A percentile compares a stretch with the other conserved stretches of the same genome.
These are phyloP conservation scores for Tinea trinotella DNA, from an alignment of 2,888 invertebrate species.

Conservation along the genomic window DNA sequence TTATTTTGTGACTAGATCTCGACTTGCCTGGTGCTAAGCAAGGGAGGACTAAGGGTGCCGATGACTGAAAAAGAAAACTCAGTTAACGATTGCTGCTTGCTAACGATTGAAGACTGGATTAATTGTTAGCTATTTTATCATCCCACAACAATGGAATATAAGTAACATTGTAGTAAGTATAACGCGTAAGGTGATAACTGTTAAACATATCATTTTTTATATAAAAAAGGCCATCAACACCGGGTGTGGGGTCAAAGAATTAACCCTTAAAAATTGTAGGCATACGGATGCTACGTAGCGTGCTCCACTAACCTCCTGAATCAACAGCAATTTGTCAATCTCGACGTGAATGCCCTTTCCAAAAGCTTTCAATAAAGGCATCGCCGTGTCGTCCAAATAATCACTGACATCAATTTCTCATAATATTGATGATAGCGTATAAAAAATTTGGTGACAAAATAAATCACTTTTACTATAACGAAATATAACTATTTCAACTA, in stretches of 20 bases:
- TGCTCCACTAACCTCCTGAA: constrained; percentile 38
- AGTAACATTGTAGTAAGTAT: too few species aligned
- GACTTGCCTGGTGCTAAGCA: too few species aligned
- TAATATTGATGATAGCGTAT: constrained; percentile 3
- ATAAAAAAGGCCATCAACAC: neutral
- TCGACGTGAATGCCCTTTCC: constrained; percentile 44
- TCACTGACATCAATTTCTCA: constrained; percentile 14
- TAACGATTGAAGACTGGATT: too few species aligned
- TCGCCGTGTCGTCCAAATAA: constrained; percentile 20
- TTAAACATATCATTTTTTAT: neutral
- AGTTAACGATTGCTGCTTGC: too few species aligned
- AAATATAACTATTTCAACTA: neutral
- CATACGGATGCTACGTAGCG: constrained; percentile 30
- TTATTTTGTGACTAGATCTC: too few species aligned
- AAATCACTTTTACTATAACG: neutral
- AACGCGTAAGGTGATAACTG: too few species aligned
- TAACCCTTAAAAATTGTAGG: constrained; percentile 10
- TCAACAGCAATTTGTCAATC: constrained; percentile 63
- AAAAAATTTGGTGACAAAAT: neutral
- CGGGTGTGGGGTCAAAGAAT: constrained; percentile 3
- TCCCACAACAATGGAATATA: too few species aligned
- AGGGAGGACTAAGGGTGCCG: too few species aligned
- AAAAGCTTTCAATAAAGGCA: constrained; percentile 47
- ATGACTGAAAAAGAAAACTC: too few species aligned
- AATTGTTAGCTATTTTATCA: too few species aligned